A percentile compares a stretch with the other conserved stretches of the same genome.
These are phyloP conservation scores for Trissolcus basalis DNA, from an alignment of 1,140 invertebrate species.

Conservation along the genomic window DNA sequence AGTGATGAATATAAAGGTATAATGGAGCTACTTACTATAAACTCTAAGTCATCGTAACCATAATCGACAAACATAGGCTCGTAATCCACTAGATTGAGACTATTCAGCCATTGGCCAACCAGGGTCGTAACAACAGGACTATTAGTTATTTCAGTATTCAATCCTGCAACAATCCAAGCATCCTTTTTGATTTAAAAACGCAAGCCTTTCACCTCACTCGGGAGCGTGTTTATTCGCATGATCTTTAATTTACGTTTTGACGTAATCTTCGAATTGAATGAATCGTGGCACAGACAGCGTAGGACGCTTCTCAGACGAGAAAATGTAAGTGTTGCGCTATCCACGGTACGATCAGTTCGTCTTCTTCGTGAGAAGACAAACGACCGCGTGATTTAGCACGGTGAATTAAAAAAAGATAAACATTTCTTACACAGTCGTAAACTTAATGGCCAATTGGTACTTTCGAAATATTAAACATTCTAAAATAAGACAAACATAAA, in stretches of 20 bases:
- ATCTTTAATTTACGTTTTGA: conserved; percentile 20
- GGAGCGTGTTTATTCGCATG: conserved; percentile 1
- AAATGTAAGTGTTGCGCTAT: conserved; percentile 42
- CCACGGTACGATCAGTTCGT: conserved; percentile 15
- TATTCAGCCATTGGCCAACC: conserved; percentile 87
- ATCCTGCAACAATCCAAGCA: conserved; percentile 64
- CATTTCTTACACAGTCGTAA: conserved; percentile 9
- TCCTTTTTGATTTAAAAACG: not conserved
- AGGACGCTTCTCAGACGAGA: conserved; percentile 23
- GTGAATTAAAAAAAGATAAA: conserved; percentile 11
- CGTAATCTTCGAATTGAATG: conserved; percentile 14
- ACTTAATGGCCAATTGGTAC: not conserved
- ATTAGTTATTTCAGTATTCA: conserved; percentile 69
- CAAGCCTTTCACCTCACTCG: conserved; percentile 21
- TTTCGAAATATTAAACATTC: no score
- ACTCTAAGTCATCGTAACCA: conserved; percentile 94
- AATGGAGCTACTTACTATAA: conserved; percentile 85
- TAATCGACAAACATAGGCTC: conserved; percentile 88
- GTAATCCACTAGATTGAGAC: conserved; percentile 87
- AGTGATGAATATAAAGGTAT: not conserved
- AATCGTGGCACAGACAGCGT: conserved; percentile 32
- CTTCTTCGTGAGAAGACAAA: conserved; percentile 29
- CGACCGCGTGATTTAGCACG: conserved; percentile 11
- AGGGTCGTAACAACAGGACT: conserved; percentile 73
- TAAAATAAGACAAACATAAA: no score